phyloP scores from a whole-genome alignment of 2,888 invertebrate genomes.

The Eupithecia subfuscata region DNA sequence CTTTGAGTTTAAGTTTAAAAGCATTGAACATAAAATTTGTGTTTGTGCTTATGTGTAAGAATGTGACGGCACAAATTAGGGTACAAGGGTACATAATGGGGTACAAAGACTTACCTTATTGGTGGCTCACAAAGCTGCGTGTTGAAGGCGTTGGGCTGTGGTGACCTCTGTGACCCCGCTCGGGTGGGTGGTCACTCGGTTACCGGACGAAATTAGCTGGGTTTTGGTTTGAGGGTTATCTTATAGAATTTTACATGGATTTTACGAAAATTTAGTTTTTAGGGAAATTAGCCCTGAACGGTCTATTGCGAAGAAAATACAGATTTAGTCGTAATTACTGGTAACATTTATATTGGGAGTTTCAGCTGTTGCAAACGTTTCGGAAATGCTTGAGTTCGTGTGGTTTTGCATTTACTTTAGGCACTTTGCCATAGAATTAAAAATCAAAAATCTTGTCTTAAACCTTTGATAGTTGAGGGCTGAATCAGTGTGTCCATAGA shows the following conservation, averaged over 20 bases:
- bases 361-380: neutral
- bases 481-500: neutral
- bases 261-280: neutral
- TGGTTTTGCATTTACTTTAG: neutral
- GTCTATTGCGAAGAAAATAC: neutral
- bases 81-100: neutral
- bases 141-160: slow-evolving; percentile 1
- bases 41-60: neutral
- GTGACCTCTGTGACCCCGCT: slow-evolving; percentile 26
- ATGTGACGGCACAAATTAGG: neutral
- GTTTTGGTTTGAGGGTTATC: neutral
- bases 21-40: neutral
- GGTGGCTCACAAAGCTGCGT: slow-evolving; percentile 25
- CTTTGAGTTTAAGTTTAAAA: neutral
- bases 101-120: slow-evolving; percentile 26
- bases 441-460: neutral
- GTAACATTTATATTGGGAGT: neutral
- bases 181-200: slow-evolving; percentile 22
- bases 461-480: neutral
- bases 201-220: slow-evolving; percentile 8
- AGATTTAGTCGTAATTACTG: neutral
- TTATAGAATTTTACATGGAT: neutral
- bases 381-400: neutral
- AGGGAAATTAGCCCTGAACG: neutral
- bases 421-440: neutral